These are phyloP conservation scores for Anthrax anthrax DNA, from an alignment of 2,888 invertebrate genomes.

Conservation along the genomic window DNA sequence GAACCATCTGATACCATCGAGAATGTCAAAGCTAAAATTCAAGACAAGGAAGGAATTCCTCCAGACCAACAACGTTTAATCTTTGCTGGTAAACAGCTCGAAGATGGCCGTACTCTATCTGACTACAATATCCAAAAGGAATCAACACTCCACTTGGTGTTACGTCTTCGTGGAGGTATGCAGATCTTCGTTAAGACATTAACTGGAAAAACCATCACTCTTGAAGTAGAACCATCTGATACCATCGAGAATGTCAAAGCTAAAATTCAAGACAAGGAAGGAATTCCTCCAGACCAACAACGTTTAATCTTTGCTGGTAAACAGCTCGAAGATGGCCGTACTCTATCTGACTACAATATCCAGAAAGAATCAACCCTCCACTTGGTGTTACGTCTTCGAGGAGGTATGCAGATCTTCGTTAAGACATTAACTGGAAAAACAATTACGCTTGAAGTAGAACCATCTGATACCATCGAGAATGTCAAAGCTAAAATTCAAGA, in stretches of 20 bases:
- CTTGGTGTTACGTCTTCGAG: too few species aligned
- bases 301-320: neutral
- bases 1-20: slow-evolving; percentile 16
- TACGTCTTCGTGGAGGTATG: slow-evolving; percentile 14
- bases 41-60: slow-evolving; percentile 22
- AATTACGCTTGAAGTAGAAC: too few species aligned
- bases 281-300: neutral
- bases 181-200: neutral
- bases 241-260: too few species aligned
- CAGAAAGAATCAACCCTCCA: too few species aligned
- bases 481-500: too few species aligned
- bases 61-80: slow-evolving; percentile 23
- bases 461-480: too few species aligned
- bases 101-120: slow-evolving; percentile 19
- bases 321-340: too few species aligned
- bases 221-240: too few species aligned
- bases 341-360: too few species aligned
- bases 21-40: slow-evolving; percentile 21
- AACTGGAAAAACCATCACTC: too few species aligned
- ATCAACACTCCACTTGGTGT: slow-evolving; percentile 16
- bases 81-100: slow-evolving; percentile 20
- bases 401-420: too few species aligned
- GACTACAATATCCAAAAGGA: slow-evolving; percentile 17
- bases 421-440: too few species aligned
- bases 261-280: neutral